phyloP scores from a whole-genome alignment of 2,113 vertebrate species.

The Polypterus bichir region DNA sequence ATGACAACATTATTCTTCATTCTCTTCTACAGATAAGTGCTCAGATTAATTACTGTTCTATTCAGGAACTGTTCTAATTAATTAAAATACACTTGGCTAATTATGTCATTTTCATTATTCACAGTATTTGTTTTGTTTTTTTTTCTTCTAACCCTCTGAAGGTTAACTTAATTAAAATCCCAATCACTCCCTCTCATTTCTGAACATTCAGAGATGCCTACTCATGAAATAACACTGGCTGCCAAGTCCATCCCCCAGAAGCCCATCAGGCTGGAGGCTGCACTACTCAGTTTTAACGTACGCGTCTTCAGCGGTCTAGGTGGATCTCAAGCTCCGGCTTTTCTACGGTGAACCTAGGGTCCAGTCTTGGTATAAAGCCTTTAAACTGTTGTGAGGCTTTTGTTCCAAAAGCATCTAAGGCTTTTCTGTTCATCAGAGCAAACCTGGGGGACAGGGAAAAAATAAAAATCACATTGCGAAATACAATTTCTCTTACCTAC shows the following conservation, averaged over 20 bases:
- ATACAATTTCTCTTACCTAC: neutral
- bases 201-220: conserved; percentile 15
- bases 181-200: neutral
- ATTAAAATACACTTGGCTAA: conserved; percentile 3
- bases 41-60: conserved; percentile 17
- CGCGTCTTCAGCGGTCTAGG: conserved; percentile 49
- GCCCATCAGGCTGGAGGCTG: neutral
- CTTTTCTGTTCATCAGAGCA: conserved; percentile 79
- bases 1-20: neutral
- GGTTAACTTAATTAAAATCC: conserved; percentile 5
- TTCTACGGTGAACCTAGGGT: conserved; percentile 60
- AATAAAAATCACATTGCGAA: neutral
- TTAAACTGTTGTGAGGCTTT: conserved; percentile 78
- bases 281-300: neutral
- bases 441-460: conserved; percentile 51
- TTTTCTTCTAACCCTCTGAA: no score
- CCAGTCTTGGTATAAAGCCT: conserved; percentile 71
- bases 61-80: conserved; percentile 15
- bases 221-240: conserved; percentile 53
- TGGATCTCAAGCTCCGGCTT: conserved; percentile 51
- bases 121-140: neutral
- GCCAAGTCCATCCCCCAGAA: neutral
- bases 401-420: conserved; percentile 83
- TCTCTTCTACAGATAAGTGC: conserved; percentile 13
- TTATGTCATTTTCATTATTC: conserved; percentile 6